Percentiles rank a stretch among this genome's conserved stretches.
phyloP scores from a whole-genome alignment of 1,140 invertebrate species.

The Ridgeia piscesae region DNA sequence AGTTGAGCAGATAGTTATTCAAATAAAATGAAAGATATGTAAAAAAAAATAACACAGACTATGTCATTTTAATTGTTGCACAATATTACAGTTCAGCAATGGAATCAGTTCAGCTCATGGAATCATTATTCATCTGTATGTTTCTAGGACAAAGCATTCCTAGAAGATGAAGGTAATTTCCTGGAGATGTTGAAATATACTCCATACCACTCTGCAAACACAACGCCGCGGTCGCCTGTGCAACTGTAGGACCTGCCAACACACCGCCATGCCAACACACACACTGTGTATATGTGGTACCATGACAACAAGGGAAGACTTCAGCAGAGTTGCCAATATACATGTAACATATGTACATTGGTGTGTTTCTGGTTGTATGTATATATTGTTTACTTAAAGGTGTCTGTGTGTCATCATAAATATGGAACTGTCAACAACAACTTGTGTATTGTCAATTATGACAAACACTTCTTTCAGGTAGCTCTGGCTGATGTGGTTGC shows the following conservation, averaged over 20 bases:
- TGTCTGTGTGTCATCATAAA: neutral
- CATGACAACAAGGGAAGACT: neutral
- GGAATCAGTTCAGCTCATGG: neutral
- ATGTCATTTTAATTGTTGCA: neutral
- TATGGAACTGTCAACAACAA: neutral
- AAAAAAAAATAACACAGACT: neutral
- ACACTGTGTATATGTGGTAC: neutral
- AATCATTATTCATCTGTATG: conserved; percentile 17
- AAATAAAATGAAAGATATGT: neutral
- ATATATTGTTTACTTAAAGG: neutral
- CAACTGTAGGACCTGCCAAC: neutral
- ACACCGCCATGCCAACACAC: neutral
- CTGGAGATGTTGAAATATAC: conserved; percentile 48
- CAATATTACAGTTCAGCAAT: neutral
- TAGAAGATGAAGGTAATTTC: conserved; percentile 52
- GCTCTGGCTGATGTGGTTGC: neutral
- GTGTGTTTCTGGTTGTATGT: neutral
- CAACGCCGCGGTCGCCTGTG: neutral
- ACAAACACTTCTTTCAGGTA: neutral
- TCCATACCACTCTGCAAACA: conserved; percentile 33
- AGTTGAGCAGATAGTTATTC: neutral
- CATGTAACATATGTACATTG: neutral
- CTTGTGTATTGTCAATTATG: neutral
- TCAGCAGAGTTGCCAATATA: neutral
- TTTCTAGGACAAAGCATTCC: conserved; percentile 53